phyloP scores from a whole-genome alignment of 2,113 vertebrate species.

The Ophthalmolycus amberensis region DNA sequence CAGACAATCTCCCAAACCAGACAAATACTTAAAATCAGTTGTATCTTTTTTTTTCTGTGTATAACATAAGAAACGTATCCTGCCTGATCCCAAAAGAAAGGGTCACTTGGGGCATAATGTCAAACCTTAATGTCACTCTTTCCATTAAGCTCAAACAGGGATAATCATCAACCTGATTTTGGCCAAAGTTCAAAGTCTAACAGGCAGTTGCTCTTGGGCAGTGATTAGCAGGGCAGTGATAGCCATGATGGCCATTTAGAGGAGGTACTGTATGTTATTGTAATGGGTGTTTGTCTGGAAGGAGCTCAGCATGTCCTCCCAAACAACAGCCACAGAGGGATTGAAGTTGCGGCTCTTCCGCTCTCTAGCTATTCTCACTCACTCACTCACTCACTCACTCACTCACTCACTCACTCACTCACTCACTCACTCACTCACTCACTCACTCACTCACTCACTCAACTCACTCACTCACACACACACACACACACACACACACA shows the following conservation, averaged over 20 bases:
- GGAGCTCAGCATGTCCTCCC: constrained; percentile 7
- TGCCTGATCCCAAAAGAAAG: neutral
- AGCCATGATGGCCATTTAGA: constrained; percentile 11
- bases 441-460: no score
- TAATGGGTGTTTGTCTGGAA: neutral
- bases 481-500: constrained; percentile 16
- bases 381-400: no score
- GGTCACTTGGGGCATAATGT: neutral
- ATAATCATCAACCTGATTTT: constrained; percentile 7
- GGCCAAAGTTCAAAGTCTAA: constrained; percentile 6
- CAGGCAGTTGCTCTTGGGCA: neutral
- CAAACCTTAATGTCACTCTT: neutral
- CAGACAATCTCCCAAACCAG: neutral
- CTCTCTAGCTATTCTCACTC: no score
- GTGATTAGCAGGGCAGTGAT: constrained; percentile 2
- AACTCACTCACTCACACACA: no score
- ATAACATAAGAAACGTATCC: neutral
- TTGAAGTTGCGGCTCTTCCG: neutral
- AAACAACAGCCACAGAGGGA: neutral
- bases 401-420: no score
- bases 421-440: no score
- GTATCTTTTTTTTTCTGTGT: neutral
- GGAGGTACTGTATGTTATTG: constrained; percentile 5
- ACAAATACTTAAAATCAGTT: neutral
- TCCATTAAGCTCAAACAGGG: neutral